Evolutionary conservation across 2,888 invertebrate genomes (phyloP), one percentile per base, ranked within the genome.

Genomic region (Drosophila monieri): DNA sequence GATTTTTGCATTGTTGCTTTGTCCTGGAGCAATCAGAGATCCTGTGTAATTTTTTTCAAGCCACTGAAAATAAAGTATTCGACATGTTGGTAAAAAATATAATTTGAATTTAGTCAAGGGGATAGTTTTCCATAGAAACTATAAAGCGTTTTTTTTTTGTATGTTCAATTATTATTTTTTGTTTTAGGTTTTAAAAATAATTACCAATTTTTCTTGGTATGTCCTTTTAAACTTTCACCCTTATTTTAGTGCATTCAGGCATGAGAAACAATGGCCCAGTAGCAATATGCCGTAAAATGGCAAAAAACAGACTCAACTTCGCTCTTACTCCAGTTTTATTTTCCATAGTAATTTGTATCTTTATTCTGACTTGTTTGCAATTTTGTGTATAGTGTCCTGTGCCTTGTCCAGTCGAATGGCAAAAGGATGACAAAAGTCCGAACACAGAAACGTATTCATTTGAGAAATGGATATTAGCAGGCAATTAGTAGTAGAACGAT

Each of bases 381-480:
- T 65, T 65, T 46, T 61, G 30, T 32, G 14, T 30, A 25, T 32
- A 44, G 12, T 53, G 35, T 46, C 39, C 32, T 61, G 57, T 21
- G 39, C 21, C 15, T 55, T 60, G 61, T 43, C 62, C 56, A 76
- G 46, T 71, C 57, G 54, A 27, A 27, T 55, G 54, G 60, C 58
- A 60, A 65, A n/a, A 57, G 39, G 53, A 56, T 57, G 68, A 57
- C 59, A 65, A 67, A 73, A 69, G 70, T 65, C 70, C 60, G 61
- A 73, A 76, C 66, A 57, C 64, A 75, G 60, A 69, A 77, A 74
- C 61, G 69, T 72, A 80, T 76, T 81, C 76, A 78, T 66, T 83
- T 83, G 84, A 78, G 76, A 80, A 86, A 83, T 74, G 62, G 68
- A 74, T 86, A 83, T 86, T 78, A 80, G 74, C 76, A 70, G 75